Evolutionary conservation across 1,140 invertebrate species (phyloP), one percentile per base, ranked within the genome.

Genomic region (Lamellibrachia luymesi): DNA sequence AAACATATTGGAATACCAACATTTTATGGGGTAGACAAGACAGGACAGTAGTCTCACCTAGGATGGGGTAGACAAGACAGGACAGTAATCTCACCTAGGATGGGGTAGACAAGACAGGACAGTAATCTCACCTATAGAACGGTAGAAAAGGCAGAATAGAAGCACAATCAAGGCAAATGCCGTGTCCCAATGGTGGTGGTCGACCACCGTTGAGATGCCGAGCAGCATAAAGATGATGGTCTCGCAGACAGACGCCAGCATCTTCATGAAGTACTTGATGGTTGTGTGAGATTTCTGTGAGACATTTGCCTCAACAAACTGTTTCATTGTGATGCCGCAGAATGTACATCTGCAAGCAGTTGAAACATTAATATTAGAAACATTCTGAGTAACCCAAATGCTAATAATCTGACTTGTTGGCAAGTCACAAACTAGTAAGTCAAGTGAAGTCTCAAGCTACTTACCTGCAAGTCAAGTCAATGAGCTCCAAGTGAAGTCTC

Each of bases 171-270:
- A 94, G 92, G 99, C 98, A 96, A 99, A 99, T 97, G 97, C 98
- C 4, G 98, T 98, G 96, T 99, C 99, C 98, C 98, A 99, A 93
- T 98, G 97, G 96, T 99, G 98, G 7, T 96, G 94, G 95, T 99
- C 99, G 94, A 98, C 99, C 22, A 99, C 98, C 0, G 99, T 99
- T 90, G 99, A 98, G 17, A 99, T 94, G 5, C 96, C 99, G 98
- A 99, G 97, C 96, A 99, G 99, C 98, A 99, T 99, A 97, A 99
- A 99, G 95, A 99, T 99, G 95, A 99, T 98, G 0, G 99, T 99
- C 97, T 99, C 99, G 5, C 98, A 95, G 17, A 96, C 95, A 93
- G 95, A 96, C 13, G 95, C 95, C 92, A 99, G 96, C 98, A 99
- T 99, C 97, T 99, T 99, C 97, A 99, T 98, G 91, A 99, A 98